Base-by-base conservation (phyloP, 2,888 invertebrate species). In the Synergus laeviventris region DNA sequence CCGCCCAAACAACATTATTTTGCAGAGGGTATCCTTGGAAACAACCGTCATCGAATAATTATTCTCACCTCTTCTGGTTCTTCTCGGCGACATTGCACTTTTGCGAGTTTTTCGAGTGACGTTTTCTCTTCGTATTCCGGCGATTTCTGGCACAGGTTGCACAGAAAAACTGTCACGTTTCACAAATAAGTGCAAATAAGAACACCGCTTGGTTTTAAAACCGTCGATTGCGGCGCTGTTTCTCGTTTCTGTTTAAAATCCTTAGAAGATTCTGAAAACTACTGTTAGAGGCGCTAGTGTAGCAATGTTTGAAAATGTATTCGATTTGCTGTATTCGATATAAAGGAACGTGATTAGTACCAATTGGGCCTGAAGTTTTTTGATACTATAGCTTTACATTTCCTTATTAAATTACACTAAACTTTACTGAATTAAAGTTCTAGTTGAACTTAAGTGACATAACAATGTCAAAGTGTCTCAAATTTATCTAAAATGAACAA, bases 61-160 rank as follows among this genome's bases (percentile, higher is more conserved):
- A 11, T 38, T 59, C 80, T 78, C 80, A 86, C 86, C 85, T 84
- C 84, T 82, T 77, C 86, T 78, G n/a, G 84, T 85, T 79, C 83
- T 83, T 73, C 86, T 85, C 21, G 85, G 85, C 76, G 86, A 85
- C 86, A 86, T 86, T 11, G 7, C 80, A 12, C 24, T 76, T 60
- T 64, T 59, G 45, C 31, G 66, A 0, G 16, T 39, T 11, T 60
- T 74, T 75, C 38, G 16, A 18, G 61, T 39, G 54, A 18, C 14
- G 24, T 66, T 62, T 75, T 73, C 70, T 54, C 45, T 56, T 11
- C 59, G 16, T 54, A 73, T 54, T 56, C 74, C 74, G 64, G 59
- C 70, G 75, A 78, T 49, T 74, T 36, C 61, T 59, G 45, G 24
- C 45, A 31, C 59, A 45, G 14, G 24, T 21, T 60, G n/a, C 18